Percentiles rank a stretch among this genome's conserved stretches.
phyloP scores from a whole-genome alignment of 2,113 vertebrate species.

The Octodon degus region DNA sequence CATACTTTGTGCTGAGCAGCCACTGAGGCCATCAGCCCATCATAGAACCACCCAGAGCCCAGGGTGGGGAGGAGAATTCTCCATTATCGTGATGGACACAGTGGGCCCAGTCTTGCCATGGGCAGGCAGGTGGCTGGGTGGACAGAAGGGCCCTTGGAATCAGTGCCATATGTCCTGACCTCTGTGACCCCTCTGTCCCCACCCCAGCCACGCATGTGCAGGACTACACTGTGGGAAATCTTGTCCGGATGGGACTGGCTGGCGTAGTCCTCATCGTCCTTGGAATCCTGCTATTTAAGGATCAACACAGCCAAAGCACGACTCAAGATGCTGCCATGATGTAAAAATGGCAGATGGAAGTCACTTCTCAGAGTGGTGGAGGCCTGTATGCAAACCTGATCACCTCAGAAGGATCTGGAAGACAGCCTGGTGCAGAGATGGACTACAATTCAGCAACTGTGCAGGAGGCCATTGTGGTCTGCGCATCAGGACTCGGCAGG shows the following conservation, averaged over 20 bases:
- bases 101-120: accelerated
- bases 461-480: too few species aligned
- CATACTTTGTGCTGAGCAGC: not conserved
- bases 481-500: too few species aligned
- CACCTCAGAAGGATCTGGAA: too few species aligned
- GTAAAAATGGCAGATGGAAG: not conserved
- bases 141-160: too few species aligned
- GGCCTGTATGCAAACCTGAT: too few species aligned
- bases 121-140: accelerated
- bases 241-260: not conserved
- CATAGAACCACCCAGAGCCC: not conserved
- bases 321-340: not conserved
- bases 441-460: too few species aligned
- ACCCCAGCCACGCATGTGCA: accelerated
- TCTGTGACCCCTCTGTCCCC: not conserved
- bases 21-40: not conserved
- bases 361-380: too few species aligned
- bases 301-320: accelerated
- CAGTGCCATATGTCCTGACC: not conserved
- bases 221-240: not conserved
- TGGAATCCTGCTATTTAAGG: not conserved
- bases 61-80: not conserved
- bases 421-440: too few species aligned
- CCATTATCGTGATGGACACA: too few species aligned
- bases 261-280: not conserved